These are phyloP conservation scores for Epicauta chinensis DNA, from an alignment of 1,140 invertebrate species.

Conservation along the genomic window DNA sequence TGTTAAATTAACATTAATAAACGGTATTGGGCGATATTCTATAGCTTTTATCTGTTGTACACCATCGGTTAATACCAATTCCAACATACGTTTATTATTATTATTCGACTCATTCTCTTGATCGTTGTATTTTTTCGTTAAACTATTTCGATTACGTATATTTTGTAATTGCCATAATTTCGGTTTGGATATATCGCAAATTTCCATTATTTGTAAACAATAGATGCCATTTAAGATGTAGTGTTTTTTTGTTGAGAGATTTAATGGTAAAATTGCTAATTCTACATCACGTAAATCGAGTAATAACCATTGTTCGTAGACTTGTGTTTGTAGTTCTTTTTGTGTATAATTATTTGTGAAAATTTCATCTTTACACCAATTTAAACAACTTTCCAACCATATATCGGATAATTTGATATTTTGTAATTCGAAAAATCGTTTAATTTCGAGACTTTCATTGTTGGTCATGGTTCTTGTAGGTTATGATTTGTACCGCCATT, in stretches of 20 bases:
- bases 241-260: conserved; percentile 43
- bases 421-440: too few relatives aligned
- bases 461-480: too few relatives aligned
- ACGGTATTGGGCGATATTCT: conserved; percentile 62
- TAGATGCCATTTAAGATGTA: conserved; percentile 48
- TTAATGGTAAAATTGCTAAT: conserved; percentile 48
- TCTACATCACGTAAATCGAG: conserved; percentile 55
- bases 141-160: conserved; percentile 50
- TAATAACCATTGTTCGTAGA: conserved; percentile 53
- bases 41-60: conserved; percentile 61
- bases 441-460: too few relatives aligned
- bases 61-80: conserved; percentile 72
- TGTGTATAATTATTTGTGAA: conserved; percentile 22
- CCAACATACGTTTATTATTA: conserved; percentile 56
- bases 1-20: conserved; percentile 52
- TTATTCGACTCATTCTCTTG: conserved; percentile 40
- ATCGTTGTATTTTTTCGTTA: conserved; percentile 49
- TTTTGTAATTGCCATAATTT: conserved; percentile 58
- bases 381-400: conserved; percentile 37
- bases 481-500: too few relatives aligned
- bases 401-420: conserved; percentile 27
- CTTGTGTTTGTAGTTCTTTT: conserved; percentile 27
- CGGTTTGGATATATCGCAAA: conserved; percentile 45
- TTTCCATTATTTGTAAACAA: conserved; percentile 48
- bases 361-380: conserved; percentile 34